Evolutionary conservation across 1,140 invertebrate species (phyloP), one percentile per base, ranked within the genome.

Genomic region (Heliconius melpomene): DNA sequence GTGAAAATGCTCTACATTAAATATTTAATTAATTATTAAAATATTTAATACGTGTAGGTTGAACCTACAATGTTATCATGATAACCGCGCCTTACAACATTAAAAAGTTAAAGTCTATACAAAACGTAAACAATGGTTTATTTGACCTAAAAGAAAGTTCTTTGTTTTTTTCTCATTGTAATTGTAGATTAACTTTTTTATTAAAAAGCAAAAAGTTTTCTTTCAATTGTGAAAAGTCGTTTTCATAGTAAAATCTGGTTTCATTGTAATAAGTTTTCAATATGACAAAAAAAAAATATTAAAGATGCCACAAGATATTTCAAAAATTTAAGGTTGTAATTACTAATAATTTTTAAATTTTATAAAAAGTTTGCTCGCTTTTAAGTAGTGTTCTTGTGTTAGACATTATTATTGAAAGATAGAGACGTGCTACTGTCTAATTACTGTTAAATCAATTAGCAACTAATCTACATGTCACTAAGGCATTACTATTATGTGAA

Each of bases 121-220:
- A 29, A 11, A 66, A 18, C 23, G 23, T 16, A 29, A 66, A 66
- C 20, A 57, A 57, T 57, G 60, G 5, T 29, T 29, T 26, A 11
- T 66, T 66, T 66, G 26, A 66, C 60, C 60, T 66, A 26, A 29
- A 66, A 66, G 60, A 29, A 66, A 66, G 3, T 66, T n/a, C n/a
- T 23, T 66, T 29, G 23, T 29, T 26, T 60, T 60, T 26, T 11
- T n/a, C 26, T 60, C 9, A 23, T 0, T 60, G n/a, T 46, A 60
- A 26, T 29, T 66, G 13, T 66, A 66, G 60, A 29, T 66, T 26
- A n/a, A 60, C 2, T 60, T 60, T 60, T 26, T 29, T 66, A 13
- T 26, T 13, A 11, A 13, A 29, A 66, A 26, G 26, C 57, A 26
- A n/a, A 57, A 20, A 20, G 18, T 18, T 52, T 20, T 6, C 50